These are phyloP conservation scores for Acrocephalus scirpaceus DNA, from an alignment of 2,797 vertebrate genomes.

Conservation along the genomic window DNA sequence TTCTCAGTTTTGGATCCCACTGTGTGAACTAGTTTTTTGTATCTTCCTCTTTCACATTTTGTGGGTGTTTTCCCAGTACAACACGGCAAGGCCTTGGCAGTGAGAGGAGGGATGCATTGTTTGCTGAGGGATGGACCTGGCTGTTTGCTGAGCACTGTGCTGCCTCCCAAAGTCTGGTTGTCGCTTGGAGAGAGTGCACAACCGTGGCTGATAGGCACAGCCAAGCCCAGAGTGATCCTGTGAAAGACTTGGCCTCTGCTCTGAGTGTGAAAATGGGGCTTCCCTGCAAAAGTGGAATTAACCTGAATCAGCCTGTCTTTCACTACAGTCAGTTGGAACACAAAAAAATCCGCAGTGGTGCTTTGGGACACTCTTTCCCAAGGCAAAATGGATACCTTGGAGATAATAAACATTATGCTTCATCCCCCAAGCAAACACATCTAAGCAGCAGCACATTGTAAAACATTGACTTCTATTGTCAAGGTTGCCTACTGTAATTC, in stretches of 20 bases:
- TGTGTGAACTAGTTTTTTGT: not conserved
- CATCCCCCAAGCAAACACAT: not conserved
- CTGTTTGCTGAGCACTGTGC: not conserved
- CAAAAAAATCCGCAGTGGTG: not conserved
- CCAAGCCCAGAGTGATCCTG: not conserved
- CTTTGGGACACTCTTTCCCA: not conserved
- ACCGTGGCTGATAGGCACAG: not conserved
- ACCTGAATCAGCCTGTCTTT: not conserved
- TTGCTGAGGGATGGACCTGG: not conserved
- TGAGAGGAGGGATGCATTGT: not conserved
- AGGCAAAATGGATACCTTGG: conserved; percentile 8
- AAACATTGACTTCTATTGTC: conserved; percentile 26
- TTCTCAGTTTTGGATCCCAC: not conserved
- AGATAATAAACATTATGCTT: conserved; percentile 4
- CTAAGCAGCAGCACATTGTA: not conserved
- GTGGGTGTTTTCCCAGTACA: not conserved
- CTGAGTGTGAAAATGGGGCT: not conserved
- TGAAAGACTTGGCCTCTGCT: not conserved
- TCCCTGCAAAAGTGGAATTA: not conserved
- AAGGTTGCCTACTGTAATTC: conserved; percentile 25
- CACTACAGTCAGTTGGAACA: not conserved
- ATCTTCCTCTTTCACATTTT: not conserved
- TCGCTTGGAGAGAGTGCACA: not conserved
- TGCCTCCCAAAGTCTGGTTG: not conserved
- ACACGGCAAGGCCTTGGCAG: not conserved